These are phyloP conservation scores for Rhabditoides inermis DNA, from an alignment of 2,888 invertebrate species.

Conservation along the genomic window DNA sequence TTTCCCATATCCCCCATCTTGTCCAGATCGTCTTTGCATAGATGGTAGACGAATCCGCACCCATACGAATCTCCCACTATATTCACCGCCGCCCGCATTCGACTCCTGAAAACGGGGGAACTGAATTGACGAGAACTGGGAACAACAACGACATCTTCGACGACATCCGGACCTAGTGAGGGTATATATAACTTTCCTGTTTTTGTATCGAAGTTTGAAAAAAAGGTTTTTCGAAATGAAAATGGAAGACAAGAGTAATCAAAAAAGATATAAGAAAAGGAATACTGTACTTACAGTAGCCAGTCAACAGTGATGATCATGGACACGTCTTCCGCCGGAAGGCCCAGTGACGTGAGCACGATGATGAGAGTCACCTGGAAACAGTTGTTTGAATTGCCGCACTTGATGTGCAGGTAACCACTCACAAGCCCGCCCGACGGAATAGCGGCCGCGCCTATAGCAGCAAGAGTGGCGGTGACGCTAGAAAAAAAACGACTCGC, in stretches of 20 bases:
- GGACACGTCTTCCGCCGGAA: constrained; percentile 56
- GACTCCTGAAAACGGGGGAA: constrained; percentile 55
- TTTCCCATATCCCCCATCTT: constrained; percentile 13
- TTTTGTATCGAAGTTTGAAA: too few species aligned
- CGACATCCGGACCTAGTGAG: too few species aligned
- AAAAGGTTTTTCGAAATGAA: too few species aligned
- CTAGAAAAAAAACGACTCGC: too few species aligned
- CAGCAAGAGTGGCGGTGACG: constrained; percentile 88
- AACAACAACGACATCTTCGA: too few species aligned
- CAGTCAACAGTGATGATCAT: constrained; percentile 58
- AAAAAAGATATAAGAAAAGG: too few species aligned
- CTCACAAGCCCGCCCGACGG: constrained; percentile 51
- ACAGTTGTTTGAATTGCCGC: too few species aligned
- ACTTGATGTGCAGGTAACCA: too few species aligned
- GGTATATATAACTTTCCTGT: too few species aligned
- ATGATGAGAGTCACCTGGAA: constrained; percentile 55
- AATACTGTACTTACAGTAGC: constrained; percentile 54
- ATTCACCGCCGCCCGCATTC: constrained; percentile 71
- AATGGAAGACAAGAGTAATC: too few species aligned
- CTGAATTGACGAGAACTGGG: too few species aligned
- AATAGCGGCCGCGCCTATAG: constrained; percentile 92
- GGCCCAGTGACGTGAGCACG: constrained; percentile 56
- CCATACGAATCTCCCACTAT: constrained; percentile 91
- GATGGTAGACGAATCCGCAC: constrained; percentile 70
- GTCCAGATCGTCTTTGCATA: constrained; percentile 21